phyloP scores from a whole-genome alignment of 2,888 invertebrate genomes.

The Peribatodes rhomboidaria region DNA sequence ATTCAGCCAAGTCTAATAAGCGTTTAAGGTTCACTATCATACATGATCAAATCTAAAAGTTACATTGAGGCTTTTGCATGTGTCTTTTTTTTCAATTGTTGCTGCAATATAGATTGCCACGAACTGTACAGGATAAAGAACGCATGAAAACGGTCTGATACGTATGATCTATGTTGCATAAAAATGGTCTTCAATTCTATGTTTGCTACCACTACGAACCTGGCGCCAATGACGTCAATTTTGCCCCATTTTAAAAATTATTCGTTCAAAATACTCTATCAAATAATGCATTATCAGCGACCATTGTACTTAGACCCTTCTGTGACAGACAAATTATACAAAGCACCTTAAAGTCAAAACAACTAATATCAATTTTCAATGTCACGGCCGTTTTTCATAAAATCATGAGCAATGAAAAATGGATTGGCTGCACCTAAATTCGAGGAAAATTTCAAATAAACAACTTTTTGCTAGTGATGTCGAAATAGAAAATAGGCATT shows the following conservation, averaged over 20 bases:
- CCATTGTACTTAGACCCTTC: conserved; percentile 5
- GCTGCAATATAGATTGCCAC: no score
- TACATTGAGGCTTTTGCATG: no score
- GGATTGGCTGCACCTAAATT: conserved; percentile 23
- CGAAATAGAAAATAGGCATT: conserved; percentile 4
- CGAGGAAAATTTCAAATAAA: conserved; percentile 28
- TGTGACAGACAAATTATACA: background rate
- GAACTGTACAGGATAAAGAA: no score
- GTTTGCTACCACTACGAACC: no score
- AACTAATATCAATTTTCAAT: background rate
- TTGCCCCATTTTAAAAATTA: background rate
- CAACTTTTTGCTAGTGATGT: conserved; percentile 30
- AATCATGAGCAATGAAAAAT: conserved; percentile 9
- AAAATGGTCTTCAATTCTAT: background rate
- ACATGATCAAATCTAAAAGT: no score
- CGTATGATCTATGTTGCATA: no score
- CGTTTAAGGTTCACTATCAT: no score
- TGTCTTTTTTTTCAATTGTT: no score
- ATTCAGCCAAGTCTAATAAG: no score
- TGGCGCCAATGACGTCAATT: conserved; percentile 3
- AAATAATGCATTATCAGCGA: conserved; percentile 1
- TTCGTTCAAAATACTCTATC: background rate
- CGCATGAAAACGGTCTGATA: no score
- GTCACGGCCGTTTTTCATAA: background rate
- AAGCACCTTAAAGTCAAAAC: background rate